Evolutionary conservation across 2,113 vertebrate genomes (phyloP).

Genomic region (Sminthopsis crassicaudata): DNA sequence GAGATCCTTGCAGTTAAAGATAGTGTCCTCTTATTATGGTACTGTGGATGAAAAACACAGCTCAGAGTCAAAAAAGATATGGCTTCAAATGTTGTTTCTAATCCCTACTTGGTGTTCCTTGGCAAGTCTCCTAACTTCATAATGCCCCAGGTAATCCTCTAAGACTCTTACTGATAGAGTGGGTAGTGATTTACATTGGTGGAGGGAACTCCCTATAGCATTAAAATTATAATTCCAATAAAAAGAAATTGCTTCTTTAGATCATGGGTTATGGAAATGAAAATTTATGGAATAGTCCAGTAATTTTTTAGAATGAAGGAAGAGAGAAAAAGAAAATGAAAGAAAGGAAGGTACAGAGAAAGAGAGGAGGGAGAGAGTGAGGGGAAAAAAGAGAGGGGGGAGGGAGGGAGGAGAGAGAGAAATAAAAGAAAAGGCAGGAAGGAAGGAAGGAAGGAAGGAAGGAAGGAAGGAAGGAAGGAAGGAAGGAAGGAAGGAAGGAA

Average conservation of each 20-base stretch:
- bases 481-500: too few relatives aligned
- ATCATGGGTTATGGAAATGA: too few relatives aligned
- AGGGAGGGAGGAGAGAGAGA: not conserved
- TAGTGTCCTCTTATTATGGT: not conserved
- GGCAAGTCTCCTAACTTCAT: not conserved
- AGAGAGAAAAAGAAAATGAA: not conserved
- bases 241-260: too few relatives aligned
- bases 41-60: not conserved
- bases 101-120: not conserved
- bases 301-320: not conserved
- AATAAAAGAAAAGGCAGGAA: not conserved
- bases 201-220: not conserved
- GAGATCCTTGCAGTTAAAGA: too few relatives aligned
- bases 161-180: too few relatives aligned
- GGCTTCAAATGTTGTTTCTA: not conserved
- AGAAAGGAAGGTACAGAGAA: too few relatives aligned
- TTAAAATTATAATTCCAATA: not conserved
- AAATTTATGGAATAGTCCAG: not conserved
- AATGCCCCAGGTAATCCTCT: too few relatives aligned
- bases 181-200: not conserved
- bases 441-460: too few relatives aligned
- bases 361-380: too few relatives aligned
- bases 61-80: not conserved
- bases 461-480: too few relatives aligned
- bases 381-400: too few relatives aligned